Evolutionary conservation across 2,888 invertebrate species (phyloP).

Genomic region (Volucella zonaria): DNA sequence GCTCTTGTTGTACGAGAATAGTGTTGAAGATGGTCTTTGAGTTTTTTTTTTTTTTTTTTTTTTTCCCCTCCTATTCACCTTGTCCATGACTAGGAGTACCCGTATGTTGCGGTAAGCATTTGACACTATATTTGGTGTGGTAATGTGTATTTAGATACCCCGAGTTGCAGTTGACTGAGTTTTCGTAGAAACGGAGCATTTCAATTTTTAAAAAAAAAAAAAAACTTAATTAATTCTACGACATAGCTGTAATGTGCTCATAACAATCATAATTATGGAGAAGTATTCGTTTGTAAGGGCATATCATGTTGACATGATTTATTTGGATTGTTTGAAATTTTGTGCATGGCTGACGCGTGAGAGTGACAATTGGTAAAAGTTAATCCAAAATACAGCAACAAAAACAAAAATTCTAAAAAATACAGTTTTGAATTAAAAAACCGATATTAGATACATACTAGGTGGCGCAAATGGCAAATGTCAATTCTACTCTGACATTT

Average conservation of each 20-base stretch:
- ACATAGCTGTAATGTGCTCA: constrained; percentile 24
- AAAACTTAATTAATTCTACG: constrained; percentile 16
- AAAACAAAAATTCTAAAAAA: not conserved
- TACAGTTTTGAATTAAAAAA: constrained; percentile 5
- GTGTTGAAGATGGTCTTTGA: constrained; percentile 30
- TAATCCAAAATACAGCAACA: not conserved
- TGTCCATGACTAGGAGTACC: not conserved
- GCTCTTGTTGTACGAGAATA: constrained; percentile 9
- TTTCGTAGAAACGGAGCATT: constrained; percentile 39
- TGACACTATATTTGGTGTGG: constrained; percentile 49
- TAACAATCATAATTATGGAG: too few species aligned
- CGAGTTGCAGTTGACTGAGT: constrained; percentile 51
- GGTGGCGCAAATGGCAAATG: too few species aligned
- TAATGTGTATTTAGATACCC: constrained; percentile 21
- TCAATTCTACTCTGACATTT: too few species aligned
- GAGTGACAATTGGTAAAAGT: constrained; percentile 16
- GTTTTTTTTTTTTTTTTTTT: not conserved
- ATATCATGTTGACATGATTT: constrained; percentile 18
- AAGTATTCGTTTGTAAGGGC: constrained; percentile 4
- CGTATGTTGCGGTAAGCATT: constrained; percentile 47
- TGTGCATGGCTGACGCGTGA: constrained; percentile 5
- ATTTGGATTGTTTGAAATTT: not conserved
- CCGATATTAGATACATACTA: not conserved
- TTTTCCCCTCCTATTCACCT: constrained; percentile 19
- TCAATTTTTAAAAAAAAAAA: not conserved